Percentiles rank a stretch among this genome's conserved stretches.
Evolutionary conservation across 2,113 vertebrate species (phyloP).

Genomic region (Percopsis transmontana): DNA sequence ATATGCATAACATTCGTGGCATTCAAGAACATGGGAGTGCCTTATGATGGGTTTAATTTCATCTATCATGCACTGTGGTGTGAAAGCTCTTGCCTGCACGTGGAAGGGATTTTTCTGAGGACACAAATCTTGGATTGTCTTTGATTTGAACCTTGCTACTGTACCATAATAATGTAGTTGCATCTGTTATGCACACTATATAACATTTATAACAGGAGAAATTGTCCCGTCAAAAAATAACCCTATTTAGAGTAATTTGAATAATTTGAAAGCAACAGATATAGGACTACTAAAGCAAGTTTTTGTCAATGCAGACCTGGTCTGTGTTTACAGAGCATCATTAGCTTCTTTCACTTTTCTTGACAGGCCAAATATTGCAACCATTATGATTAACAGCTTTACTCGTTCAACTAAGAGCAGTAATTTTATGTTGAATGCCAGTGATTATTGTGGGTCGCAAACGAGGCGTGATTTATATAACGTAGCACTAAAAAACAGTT

Average conservation of each 20-base stretch:
- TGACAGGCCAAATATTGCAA: not conserved
- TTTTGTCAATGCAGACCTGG: not conserved
- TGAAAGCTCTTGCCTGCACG: conserved; percentile 36
- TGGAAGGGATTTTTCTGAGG: conserved; percentile 20
- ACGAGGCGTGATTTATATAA: not conserved
- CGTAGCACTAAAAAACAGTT: not conserved
- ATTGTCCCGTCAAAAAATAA: too few relatives aligned
- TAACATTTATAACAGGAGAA: too few relatives aligned
- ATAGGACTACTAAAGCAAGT: not conserved
- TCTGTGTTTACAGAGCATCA: conserved; percentile 13
- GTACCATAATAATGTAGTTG: not conserved
- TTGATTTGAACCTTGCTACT: conserved; percentile 4
- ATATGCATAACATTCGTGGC: conserved; percentile 67
- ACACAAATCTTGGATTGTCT: conserved; percentile 4
- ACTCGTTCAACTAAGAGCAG: conserved; percentile 1
- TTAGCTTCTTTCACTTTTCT: not conserved
- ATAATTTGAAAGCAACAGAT: too few relatives aligned
- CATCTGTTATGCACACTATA: too few relatives aligned
- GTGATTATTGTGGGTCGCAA: conserved; percentile 3
- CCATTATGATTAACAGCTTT: not conserved
- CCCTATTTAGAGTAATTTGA: too few relatives aligned
- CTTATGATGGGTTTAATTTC: conserved; percentile 35
- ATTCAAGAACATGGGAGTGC: conserved; percentile 70
- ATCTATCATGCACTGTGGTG: conserved; percentile 44
- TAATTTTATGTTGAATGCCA: not conserved